These are phyloP conservation scores for Hiodon alosoides DNA, from an alignment of 2,113 vertebrate species.

Conservation along the genomic window DNA sequence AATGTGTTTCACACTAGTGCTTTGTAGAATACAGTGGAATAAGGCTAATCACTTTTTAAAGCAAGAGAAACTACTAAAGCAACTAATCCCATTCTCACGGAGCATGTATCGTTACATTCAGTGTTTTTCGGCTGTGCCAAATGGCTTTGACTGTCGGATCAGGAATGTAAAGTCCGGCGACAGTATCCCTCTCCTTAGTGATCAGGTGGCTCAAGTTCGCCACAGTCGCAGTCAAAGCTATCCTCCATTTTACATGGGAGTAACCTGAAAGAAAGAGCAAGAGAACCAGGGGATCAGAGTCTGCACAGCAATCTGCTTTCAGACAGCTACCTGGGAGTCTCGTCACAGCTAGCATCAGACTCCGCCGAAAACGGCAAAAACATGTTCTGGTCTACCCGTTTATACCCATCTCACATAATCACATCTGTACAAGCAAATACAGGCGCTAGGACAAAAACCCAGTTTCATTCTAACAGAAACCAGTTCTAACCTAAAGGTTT, in stretches of 20 bases:
- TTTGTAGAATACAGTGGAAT: constrained; percentile 77
- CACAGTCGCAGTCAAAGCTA: constrained; percentile 99
- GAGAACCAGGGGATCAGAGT: not conserved
- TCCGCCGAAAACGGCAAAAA: too few relatives aligned
- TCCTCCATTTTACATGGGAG: constrained; percentile 96
- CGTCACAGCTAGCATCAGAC: not conserved
- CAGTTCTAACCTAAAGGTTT: too few relatives aligned
- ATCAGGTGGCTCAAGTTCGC: constrained; percentile 99
- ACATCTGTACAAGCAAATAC: too few relatives aligned
- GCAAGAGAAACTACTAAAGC: constrained; percentile 80
- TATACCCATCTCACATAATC: too few relatives aligned
- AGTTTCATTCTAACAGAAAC: too few relatives aligned
- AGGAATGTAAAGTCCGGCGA: constrained; percentile 59
- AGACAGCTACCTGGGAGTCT: not conserved
- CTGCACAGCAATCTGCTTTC: not conserved
- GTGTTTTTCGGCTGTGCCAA: constrained; percentile 84
- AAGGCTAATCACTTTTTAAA: constrained; percentile 70
- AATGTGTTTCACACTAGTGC: constrained; percentile 33
- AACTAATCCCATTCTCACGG: constrained; percentile 87
- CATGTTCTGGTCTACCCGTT: too few relatives aligned
- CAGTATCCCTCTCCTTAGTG: constrained; percentile 79
- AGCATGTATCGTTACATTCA: constrained; percentile 84
- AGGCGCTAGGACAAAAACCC: too few relatives aligned
- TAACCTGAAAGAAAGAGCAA: constrained; percentile 68
- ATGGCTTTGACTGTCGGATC: constrained; percentile 67